Base-by-base conservation (phyloP, 2,888 invertebrate genomes). In the Drosophila maculinotata region DNA sequence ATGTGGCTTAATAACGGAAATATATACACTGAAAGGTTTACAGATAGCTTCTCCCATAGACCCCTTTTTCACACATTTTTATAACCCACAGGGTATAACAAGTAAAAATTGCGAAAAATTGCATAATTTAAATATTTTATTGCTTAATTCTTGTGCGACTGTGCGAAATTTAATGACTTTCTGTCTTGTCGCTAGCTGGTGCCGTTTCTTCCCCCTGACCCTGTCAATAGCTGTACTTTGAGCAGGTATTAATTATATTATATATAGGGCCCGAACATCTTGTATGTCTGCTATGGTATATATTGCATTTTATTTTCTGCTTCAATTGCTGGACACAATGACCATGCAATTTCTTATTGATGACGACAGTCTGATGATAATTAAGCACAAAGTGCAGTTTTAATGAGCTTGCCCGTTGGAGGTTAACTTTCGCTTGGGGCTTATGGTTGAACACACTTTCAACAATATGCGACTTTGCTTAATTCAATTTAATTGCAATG, bases 231-330 rank as follows among this genome's bases (percentile, higher is more conserved):
- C 9, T 10, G 15, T 7, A 31, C 17, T 35, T 51, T 39, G 47
- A 48, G 60, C 39, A 49, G 52, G 30, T 45, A 64, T 73, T 75
- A 77, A 75, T 75, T 73, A 64, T 60, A 45, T 41, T 59, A 15
- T 12, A 33, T 59, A 15, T 12, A 33, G 23, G n/a, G 15, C 25
- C 14, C 28, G 26, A 48, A 6, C 36, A 56, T 65, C 39, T 71
- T 69, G 33, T 15, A 28, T 26, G 14, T 5, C 26, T 17, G 14
- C 15, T 1, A 25, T 12, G 20, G 25, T 14, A 20, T 30, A 10
- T 17, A 52, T 54, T 68, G 54, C 68, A 79, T 51, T 71, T 74
- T 33, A 80, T 80, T 84, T 77, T 84, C 82, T 39, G 83, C 68
- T 56, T 57, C 67, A 58, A 38, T 58, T 81, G 81, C 33, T 36